phyloP scores from a whole-genome alignment of 2,113 vertebrate genomes.

The Turnix velox region DNA sequence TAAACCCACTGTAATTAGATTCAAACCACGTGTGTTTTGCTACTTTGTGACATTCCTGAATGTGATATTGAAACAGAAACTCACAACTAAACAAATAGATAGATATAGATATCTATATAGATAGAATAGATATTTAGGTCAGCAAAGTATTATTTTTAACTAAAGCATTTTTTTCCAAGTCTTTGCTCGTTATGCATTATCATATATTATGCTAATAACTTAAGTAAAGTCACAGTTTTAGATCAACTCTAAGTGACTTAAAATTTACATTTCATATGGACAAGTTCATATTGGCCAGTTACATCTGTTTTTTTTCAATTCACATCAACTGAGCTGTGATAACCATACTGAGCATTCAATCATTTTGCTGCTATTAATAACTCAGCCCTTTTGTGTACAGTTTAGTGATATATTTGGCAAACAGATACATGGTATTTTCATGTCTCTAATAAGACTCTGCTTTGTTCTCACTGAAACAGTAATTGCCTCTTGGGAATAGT shows the following conservation, averaged over 20 bases:
- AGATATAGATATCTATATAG: too few species aligned
- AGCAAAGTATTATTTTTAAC: background rate
- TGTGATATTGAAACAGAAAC: background rate
- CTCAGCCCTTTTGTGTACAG: background rate
- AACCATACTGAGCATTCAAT: constrained; percentile 22
- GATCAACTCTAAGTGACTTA: background rate
- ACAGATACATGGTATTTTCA: constrained; percentile 20
- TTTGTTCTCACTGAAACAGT: constrained; percentile 46
- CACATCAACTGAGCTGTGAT: background rate
- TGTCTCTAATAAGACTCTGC: background rate
- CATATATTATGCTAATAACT: background rate
- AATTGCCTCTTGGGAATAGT: constrained; percentile 37
- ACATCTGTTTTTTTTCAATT: background rate
- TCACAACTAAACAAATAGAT: accelerated
- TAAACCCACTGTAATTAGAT: background rate
- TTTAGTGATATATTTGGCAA: constrained; percentile 41
- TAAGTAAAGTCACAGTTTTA: background rate
- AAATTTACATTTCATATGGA: background rate
- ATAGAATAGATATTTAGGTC: background rate
- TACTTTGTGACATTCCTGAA: background rate
- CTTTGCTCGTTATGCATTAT: background rate
- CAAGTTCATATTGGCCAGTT: background rate
- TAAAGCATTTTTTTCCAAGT: background rate
- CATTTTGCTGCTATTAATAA: constrained; percentile 40
- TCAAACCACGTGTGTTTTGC: background rate